Evolutionary conservation across 2,888 invertebrate species (phyloP).

Genomic region (Diabrotica balteata): DNA sequence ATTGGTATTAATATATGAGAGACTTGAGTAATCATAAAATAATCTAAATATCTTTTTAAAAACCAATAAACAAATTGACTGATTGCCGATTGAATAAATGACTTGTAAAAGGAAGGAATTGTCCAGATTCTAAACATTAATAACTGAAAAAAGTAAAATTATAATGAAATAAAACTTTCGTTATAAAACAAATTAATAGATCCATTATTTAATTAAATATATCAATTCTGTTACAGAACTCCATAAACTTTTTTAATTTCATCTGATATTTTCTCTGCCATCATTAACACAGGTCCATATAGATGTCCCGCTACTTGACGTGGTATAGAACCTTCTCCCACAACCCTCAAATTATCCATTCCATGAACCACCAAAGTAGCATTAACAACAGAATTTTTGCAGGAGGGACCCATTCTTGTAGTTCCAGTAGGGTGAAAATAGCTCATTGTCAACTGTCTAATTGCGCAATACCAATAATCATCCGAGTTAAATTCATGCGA

Average conservation of each 20-base stretch:
- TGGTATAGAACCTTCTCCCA: conserved; percentile 65
- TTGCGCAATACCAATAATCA: conserved; percentile 62
- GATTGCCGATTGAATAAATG: too few relatives aligned
- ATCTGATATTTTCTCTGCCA: conserved; percentile 65
- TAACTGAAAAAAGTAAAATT: too few relatives aligned
- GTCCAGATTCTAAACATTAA: too few relatives aligned
- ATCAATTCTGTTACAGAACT: neutral
- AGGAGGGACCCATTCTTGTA: conserved; percentile 63
- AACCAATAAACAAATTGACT: too few relatives aligned
- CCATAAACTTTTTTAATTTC: conserved; percentile 54
- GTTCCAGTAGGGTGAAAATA: conserved; percentile 64
- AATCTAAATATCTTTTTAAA: too few relatives aligned
- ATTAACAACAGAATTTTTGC: conserved; percentile 65
- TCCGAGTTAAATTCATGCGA: conserved; percentile 48
- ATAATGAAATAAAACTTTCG: too few relatives aligned
- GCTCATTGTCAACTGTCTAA: conserved; percentile 58
- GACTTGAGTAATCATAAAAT: too few relatives aligned
- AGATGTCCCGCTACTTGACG: conserved; percentile 62
- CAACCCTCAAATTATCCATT: conserved; percentile 61
- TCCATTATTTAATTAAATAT: too few relatives aligned
- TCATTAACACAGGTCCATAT: conserved; percentile 63
- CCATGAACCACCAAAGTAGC: conserved; percentile 63
- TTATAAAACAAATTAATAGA: too few relatives aligned
- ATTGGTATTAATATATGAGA: too few relatives aligned
- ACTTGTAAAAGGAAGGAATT: too few relatives aligned